Evolutionary conservation across 2,888 invertebrate genomes (phyloP).

Genomic region (Andrena haemorrhoa): DNA sequence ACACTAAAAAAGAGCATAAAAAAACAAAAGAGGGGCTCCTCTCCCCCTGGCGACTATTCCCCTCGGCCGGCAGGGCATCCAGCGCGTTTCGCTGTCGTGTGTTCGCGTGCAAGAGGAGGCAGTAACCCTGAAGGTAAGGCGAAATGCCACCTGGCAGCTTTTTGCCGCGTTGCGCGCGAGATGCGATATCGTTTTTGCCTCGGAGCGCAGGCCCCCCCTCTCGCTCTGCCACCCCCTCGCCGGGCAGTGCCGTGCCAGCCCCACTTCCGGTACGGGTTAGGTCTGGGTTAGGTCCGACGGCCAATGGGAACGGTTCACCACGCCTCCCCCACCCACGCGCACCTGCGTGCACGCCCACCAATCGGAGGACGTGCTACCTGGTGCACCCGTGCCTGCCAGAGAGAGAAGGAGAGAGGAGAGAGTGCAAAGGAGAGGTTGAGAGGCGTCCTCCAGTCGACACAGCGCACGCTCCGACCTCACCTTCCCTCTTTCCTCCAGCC

Average conservation of each 20-base stretch:
- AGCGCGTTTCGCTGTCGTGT: constrained; percentile 55
- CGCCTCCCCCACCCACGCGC: constrained; percentile 84
- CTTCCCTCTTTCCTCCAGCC: constrained; percentile 54
- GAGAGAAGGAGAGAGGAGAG: constrained; percentile 26
- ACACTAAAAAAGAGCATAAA: background rate
- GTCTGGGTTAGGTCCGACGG: constrained; percentile 28
- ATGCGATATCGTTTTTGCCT: constrained; percentile 83
- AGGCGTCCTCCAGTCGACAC: constrained; percentile 64
- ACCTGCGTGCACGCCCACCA: constrained; percentile 83
- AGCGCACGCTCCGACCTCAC: constrained; percentile 73
- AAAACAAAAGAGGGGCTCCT: background rate
- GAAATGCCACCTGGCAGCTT: constrained; percentile 85
- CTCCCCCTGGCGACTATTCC: background rate
- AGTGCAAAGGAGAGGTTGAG: constrained; percentile 20
- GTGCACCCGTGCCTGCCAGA: constrained; percentile 53
- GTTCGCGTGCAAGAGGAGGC: constrained; percentile 74
- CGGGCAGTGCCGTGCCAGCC: constrained; percentile 54
- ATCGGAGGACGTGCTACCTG: constrained; percentile 74
- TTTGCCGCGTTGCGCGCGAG: constrained; percentile 79
- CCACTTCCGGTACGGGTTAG: constrained; percentile 78
- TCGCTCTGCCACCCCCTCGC: constrained; percentile 34
- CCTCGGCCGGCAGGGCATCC: constrained; percentile 30
- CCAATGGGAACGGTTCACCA: constrained; percentile 80
- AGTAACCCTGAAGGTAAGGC: constrained; percentile 80
- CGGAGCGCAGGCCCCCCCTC: constrained; percentile 55